Percentiles rank a stretch among this genome's conserved stretches.
Evolutionary conservation across 2,888 invertebrate genomes (phyloP).

Genomic region (Latrodectus hesperus): DNA sequence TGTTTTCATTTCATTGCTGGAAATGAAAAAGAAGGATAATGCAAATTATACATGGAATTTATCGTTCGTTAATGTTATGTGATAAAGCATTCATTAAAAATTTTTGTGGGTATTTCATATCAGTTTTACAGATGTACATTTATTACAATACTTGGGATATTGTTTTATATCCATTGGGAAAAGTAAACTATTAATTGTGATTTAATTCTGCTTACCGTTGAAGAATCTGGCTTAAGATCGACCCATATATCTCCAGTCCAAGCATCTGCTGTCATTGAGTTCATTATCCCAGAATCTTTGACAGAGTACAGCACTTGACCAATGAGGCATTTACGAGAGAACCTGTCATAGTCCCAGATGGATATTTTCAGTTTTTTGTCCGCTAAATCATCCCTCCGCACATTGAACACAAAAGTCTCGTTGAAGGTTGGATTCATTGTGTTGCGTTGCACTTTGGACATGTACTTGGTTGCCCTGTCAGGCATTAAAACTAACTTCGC

Average conservation of each 20-base stretch:
- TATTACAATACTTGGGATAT: too few species aligned
- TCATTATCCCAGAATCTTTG: conserved; percentile 71
- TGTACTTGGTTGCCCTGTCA: conserved; percentile 73
- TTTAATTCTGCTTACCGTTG: conserved; percentile 38
- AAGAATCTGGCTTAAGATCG: conserved; percentile 71
- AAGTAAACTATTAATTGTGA: neutral
- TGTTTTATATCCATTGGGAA: too few species aligned
- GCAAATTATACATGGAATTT: too few species aligned
- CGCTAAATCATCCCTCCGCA: conserved; percentile 54
- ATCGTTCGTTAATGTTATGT: too few species aligned
- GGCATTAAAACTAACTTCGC: conserved; percentile 74
- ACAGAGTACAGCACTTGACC: conserved; percentile 75
- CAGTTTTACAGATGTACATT: too few species aligned
- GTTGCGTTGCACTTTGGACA: conserved; percentile 73
- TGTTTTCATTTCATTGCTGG: neutral
- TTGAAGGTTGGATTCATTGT: conserved; percentile 74
- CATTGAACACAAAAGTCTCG: conserved; percentile 73
- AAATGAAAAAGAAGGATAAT: neutral
- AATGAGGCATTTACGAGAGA: conserved; percentile 74
- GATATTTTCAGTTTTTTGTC: conserved; percentile 72
- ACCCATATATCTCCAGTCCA: conserved; percentile 73
- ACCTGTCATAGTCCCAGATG: conserved; percentile 75
- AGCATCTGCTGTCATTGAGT: conserved; percentile 71
- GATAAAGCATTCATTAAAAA: too few species aligned
- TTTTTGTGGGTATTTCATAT: too few species aligned